Conservation (phyloP, 2,888 invertebrate genomes). For the Himalopsyche anomala region DNA sequence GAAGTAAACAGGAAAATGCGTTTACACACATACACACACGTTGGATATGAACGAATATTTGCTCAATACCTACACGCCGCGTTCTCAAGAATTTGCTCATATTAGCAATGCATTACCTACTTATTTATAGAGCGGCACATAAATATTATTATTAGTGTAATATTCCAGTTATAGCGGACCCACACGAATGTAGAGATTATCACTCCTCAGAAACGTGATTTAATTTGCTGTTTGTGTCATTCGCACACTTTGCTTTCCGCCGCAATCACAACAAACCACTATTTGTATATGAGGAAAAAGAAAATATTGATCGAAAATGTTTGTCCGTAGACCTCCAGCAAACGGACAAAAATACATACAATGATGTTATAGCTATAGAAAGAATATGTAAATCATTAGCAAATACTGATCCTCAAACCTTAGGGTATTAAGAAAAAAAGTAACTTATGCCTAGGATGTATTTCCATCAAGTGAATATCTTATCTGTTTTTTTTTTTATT, state of each 20-base stretch:
- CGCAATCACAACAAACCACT: neutral
- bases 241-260: neutral
- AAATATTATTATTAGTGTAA: neutral
- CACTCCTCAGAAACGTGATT: constrained; percentile 1
- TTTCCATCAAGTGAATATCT: too few relatives aligned
- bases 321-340: neutral
- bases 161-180: constrained; percentile 4
- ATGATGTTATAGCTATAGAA: too few relatives aligned
- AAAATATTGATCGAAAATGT: neutral
- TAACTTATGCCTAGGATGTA: too few relatives aligned
- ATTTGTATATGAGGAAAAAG: neutral
- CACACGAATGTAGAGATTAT: neutral
- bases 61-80: neutral
- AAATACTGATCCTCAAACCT: too few relatives aligned
- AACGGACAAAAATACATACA: neutral
- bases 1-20: constrained; percentile 31
- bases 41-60: neutral
- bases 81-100: neutral
- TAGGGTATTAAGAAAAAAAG: too few relatives aligned
- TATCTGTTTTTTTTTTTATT: too few relatives aligned
- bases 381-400: too few relatives aligned
- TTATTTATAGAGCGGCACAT: constrained; percentile 12
- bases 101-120: neutral
- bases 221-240: neutral
- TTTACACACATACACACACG: neutral